phyloP scores from a whole-genome alignment of 2,797 vertebrate genomes.

The Aselliscus stoliczkanus region DNA sequence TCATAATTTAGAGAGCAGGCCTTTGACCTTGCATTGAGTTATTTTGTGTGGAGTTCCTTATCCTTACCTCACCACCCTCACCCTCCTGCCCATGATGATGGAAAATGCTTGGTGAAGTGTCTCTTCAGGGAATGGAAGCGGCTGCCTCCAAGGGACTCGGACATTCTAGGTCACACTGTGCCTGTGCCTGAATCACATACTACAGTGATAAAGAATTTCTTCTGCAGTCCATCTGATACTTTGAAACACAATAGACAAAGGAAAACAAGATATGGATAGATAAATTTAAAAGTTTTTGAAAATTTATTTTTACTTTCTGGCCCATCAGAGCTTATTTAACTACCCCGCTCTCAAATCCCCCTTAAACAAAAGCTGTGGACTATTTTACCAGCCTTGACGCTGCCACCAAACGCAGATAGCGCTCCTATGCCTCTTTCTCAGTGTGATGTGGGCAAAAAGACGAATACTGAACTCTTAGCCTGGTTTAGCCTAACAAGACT shows the following conservation, averaged over 20 bases:
- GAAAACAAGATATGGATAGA: not conserved
- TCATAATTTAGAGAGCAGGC: not conserved
- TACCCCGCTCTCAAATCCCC: not conserved
- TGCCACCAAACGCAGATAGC: not conserved
- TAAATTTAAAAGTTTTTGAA: not conserved
- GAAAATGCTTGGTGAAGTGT: not conserved
- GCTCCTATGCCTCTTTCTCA: not conserved
- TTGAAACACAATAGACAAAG: not conserved
- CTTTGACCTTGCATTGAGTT: not conserved
- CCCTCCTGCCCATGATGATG: rapidly evolving
- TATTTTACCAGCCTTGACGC: not conserved
- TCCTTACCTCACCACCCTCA: not conserved
- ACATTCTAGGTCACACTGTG: not conserved
- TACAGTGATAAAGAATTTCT: not conserved
- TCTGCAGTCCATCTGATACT: not conserved
- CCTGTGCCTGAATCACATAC: not conserved
- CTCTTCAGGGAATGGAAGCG: not conserved
- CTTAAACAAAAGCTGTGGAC: not conserved
- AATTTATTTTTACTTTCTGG: not conserved
- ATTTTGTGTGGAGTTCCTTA: not conserved
- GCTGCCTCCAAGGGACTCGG: not conserved
- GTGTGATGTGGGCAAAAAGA: not conserved
- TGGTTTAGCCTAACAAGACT: not conserved
- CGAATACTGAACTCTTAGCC: too few relatives aligned
- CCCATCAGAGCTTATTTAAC: not conserved